Conservation (phyloP, 2,113 vertebrate species). For the Thermophis baileyi region DNA sequence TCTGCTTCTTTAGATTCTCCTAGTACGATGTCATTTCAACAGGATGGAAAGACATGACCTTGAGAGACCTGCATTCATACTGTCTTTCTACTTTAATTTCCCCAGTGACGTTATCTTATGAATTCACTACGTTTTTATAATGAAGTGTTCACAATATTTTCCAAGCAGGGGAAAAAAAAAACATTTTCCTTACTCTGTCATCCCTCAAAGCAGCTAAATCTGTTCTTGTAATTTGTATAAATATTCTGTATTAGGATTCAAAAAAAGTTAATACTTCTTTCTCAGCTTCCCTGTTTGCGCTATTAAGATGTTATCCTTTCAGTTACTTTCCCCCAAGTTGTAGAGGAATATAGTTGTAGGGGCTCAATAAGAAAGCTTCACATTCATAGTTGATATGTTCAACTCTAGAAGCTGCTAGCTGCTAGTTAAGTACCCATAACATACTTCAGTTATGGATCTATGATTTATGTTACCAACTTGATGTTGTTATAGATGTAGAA, state of each 20-base stretch:
- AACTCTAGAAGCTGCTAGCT: conserved; percentile 34
- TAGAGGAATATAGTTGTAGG: neutral
- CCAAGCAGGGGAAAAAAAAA: neutral
- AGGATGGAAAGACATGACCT: neutral
- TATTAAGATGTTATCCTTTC: neutral
- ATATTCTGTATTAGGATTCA: neutral
- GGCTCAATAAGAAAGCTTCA: conserved; percentile 19
- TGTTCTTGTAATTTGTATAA: neutral
- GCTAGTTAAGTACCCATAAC: neutral
- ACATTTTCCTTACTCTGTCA: neutral
- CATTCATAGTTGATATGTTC: conserved; percentile 6
- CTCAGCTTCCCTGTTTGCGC: neutral
- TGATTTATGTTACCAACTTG: conserved; percentile 33
- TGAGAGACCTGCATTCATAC: neutral
- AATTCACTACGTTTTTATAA: neutral
- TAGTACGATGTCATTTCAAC: neutral
- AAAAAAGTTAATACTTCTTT: neutral
- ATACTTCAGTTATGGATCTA: neutral
- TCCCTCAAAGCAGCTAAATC: neutral
- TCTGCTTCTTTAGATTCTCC: neutral
- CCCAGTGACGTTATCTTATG: neutral
- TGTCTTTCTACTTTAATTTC: neutral
- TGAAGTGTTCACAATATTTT: neutral
- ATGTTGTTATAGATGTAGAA: conserved; percentile 28
- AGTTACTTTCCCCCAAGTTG: neutral